Evolutionary conservation across 2,113 vertebrate species (phyloP).

Genomic region (Agapornis roseicollis): DNA sequence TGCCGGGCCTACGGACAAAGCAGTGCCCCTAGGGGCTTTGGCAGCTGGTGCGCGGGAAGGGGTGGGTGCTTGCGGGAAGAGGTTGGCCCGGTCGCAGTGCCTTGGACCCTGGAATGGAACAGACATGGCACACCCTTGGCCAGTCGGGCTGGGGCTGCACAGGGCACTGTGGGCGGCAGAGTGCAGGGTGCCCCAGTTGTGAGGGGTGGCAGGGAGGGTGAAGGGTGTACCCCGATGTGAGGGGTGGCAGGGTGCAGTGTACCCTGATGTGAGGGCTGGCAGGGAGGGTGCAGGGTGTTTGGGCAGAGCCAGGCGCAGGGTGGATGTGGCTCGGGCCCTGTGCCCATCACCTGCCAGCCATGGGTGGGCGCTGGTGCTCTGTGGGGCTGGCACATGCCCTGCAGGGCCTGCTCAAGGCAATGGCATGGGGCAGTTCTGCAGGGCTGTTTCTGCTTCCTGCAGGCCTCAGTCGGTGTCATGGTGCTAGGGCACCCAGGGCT

Average conservation of each 20-base stretch:
- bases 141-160: not conserved
- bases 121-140: rapidly evolving
- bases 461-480: not conserved
- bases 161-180: too few relatives aligned
- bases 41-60: not conserved
- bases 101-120: not conserved
- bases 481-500: rapidly evolving
- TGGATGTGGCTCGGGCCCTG: rapidly evolving
- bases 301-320: not conserved
- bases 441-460: not conserved
- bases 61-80: not conserved
- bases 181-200: too few relatives aligned
- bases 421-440: not conserved
- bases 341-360: not conserved
- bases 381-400: rapidly evolving
- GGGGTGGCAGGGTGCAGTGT: too few relatives aligned
- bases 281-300: rapidly evolving
- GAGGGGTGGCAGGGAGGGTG: too few relatives aligned
- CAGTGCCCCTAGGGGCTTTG: too few relatives aligned
- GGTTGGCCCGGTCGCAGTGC: rapidly evolving
- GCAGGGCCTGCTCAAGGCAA: too few relatives aligned
- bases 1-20: not conserved
- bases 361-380: too few relatives aligned
- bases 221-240: too few relatives aligned
- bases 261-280: too few relatives aligned